Base-by-base conservation (phyloP, 2,888 invertebrate genomes). In the Cacoxenus indagator region DNA sequence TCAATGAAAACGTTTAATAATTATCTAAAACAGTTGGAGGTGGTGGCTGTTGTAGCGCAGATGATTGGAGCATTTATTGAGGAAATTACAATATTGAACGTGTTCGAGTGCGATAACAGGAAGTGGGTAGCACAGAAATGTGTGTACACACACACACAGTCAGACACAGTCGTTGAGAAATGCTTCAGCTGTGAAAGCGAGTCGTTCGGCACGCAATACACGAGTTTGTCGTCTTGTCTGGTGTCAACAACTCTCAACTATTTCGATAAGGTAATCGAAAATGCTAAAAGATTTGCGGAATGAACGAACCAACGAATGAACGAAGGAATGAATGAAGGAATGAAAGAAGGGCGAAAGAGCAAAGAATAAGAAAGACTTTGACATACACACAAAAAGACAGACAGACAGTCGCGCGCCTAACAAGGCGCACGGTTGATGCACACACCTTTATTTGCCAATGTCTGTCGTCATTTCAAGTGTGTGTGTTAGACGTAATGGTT, bases 221-320 rank as follows among this genome's bases (percentile, higher is more conserved):
- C 31, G 31, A 31, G 5, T 31, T 9, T 48, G 22, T 65, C 76
- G 65, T 72, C 75, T 51, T 9, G 76, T 78, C 77, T 55, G 55
- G 26, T n/a, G 8, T 55, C 55, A 55, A 55, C 67, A 71, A 70
- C 22, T 14, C 48, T 51, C 11, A 80, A 76, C 82, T 82, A 78
- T 78, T 78, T 75, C 78, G 75, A 82, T 80, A 80, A 80, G 75
- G 82, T 80, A 69, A 80, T 77, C 75, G 82, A 82, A 78, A 75
- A 78, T 67, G 48, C 71, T 62, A 70, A 43, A 71, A 67, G 66
- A 66, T 67, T 31, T 55, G 27, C 14, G n/a, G 45, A 4, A 43
- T n/a, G n/a, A 43, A 43, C 45, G 4, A 43, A n/a, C n/a, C n/a
- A 2, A 1, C 8, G 37, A 37, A 37, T 11, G 22, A 9, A 43